Conservation (phyloP, 2,797 vertebrate species). For the Cheracebus regulus region DNA sequence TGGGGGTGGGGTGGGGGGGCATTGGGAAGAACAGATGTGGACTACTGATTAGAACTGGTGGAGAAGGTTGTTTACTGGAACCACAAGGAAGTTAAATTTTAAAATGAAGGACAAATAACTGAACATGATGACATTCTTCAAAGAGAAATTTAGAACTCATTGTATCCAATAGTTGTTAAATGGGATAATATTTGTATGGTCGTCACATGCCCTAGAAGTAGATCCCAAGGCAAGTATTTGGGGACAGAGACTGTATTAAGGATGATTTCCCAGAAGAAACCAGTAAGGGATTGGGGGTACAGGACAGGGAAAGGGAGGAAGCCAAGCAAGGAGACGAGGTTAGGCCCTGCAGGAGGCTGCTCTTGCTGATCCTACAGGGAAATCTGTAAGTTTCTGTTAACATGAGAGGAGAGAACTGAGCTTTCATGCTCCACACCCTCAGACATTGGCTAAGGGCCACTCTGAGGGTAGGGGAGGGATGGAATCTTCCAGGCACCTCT, state of each 20-base stretch:
- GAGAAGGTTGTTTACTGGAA: too few relatives aligned
- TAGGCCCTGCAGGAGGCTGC: background rate
- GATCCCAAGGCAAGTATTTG: background rate
- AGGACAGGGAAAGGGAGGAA: background rate
- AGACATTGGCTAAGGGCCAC: background rate
- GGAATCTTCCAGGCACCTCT: background rate
- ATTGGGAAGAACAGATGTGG: too few relatives aligned
- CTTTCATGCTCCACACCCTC: background rate
- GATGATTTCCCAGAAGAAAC: background rate
- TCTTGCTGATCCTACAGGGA: fast-evolving
- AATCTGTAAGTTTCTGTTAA: background rate
- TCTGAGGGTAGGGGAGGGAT: fast-evolving
- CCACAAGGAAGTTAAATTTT: too few relatives aligned
- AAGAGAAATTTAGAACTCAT: too few relatives aligned
- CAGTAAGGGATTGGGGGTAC: too few relatives aligned
- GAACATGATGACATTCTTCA: too few relatives aligned
- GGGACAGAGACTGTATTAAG: background rate
- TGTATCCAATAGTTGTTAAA: background rate
- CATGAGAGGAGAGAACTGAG: background rate
- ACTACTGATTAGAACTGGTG: too few relatives aligned
- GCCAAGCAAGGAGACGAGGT: background rate
- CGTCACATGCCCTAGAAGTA: background rate
- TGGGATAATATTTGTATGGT: fast-evolving
- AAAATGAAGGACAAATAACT: too few relatives aligned
- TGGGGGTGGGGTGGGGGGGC: fast-evolving